A percentile compares a stretch with the other conserved stretches of the same genome.
Conservation (phyloP, 2,888 invertebrate genomes). For the Melieria omissa region DNA sequence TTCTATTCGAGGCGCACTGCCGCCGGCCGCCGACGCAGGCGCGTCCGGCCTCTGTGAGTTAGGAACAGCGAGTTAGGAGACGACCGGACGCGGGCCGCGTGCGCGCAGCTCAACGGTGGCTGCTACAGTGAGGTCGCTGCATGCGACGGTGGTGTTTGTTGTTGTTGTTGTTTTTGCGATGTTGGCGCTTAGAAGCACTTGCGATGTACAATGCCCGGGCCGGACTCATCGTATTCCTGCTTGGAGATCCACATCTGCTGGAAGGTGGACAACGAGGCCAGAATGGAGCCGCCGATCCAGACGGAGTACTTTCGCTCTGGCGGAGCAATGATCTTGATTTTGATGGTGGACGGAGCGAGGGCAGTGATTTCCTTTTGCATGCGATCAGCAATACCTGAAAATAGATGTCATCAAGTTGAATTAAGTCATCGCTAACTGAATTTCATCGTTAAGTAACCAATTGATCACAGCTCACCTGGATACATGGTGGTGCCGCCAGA, state of each 20-base stretch:
- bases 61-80: conserved; percentile 14
- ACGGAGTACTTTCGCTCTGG: conserved; percentile 92
- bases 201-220: conserved; percentile 86
- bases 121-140: conserved; percentile 17
- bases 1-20: neutral
- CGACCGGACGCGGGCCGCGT: conserved; percentile 9
- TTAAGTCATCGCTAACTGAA: neutral
- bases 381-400: conserved; percentile 80
- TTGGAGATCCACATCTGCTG: conserved; percentile 94
- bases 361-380: conserved; percentile 92
- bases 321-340: conserved; percentile 94
- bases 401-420: neutral
- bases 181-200: conserved; percentile 87
- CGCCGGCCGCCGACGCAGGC: neutral
- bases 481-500: conserved; percentile 91
- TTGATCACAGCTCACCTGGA: conserved; percentile 70
- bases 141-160: conserved; percentile 30
- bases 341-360: conserved; percentile 90
- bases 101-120: conserved; percentile 26
- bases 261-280: conserved; percentile 89
- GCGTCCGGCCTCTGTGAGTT: conserved; percentile 14
- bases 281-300: conserved; percentile 87
- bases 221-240: conserved; percentile 78
- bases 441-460: neutral
- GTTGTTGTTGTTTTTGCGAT: conserved; percentile 25